phyloP scores from a whole-genome alignment of 2,888 invertebrate species.

The Linnaemya vulpina region DNA sequence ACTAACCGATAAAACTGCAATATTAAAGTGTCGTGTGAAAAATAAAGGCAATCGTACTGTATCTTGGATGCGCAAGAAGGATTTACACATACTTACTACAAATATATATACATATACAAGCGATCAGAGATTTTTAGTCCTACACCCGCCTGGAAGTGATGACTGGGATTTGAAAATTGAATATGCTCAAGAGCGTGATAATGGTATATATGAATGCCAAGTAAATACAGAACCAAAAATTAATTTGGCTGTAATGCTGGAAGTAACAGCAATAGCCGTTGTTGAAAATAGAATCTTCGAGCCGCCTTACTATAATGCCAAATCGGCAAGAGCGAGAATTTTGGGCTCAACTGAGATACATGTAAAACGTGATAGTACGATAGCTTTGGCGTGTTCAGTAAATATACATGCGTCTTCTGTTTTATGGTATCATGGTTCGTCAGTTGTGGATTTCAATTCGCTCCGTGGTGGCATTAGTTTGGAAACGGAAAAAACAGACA shows the following conservation, averaged over 20 bases:
- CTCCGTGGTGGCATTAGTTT: conserved; percentile 93
- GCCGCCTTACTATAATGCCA: conserved; percentile 79
- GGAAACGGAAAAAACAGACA: conserved; percentile 93
- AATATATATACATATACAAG: conserved; percentile 94
- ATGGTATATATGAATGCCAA: conserved; percentile 87
- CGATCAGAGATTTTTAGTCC: conserved; percentile 92
- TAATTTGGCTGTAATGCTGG: conserved; percentile 91
- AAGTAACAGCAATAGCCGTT: conserved; percentile 85
- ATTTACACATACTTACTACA: conserved; percentile 92
- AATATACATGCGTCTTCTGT: conserved; percentile 93
- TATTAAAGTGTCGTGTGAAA: conserved; percentile 92
- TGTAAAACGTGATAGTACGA: conserved; percentile 95
- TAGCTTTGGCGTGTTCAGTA: conserved; percentile 93
- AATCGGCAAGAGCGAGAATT: conserved; percentile 92
- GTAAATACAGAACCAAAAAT: conserved; percentile 93
- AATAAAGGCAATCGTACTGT: conserved; percentile 94
- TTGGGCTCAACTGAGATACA: conserved; percentile 93
- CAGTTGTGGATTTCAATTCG: conserved; percentile 92
- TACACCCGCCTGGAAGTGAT: conserved; percentile 92
- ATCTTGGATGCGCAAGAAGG: conserved; percentile 83
- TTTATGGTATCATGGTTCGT: conserved; percentile 90
- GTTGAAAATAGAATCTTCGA: conserved; percentile 79
- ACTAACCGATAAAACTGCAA: conserved; percentile 91
- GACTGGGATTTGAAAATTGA: conserved; percentile 96
- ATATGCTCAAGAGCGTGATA: conserved; percentile 92